phyloP scores from a whole-genome alignment of 2,113 vertebrate species.

The Parus major region DNA sequence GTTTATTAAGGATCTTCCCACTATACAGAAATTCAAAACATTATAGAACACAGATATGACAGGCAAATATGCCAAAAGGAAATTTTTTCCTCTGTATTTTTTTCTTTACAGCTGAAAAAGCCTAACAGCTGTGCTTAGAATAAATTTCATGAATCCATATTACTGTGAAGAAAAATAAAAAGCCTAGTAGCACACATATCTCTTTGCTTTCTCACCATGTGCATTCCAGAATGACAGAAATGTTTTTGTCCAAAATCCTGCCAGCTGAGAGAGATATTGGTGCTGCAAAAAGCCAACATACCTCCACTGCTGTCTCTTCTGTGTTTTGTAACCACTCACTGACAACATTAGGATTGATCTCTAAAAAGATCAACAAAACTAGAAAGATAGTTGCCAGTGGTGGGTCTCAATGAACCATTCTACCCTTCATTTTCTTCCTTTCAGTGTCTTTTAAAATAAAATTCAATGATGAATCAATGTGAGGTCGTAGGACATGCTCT shows the following conservation, averaged over 20 bases:
- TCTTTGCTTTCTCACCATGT: background rate
- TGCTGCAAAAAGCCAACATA: background rate
- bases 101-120: background rate
- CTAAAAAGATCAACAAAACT: background rate
- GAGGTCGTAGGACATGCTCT: background rate
- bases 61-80: background rate
- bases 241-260: background rate
- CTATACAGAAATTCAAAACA: background rate
- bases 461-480: background rate
- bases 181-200: background rate
- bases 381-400: background rate
- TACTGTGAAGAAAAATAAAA: slow-evolving; percentile 19
- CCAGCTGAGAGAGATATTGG: background rate
- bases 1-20: background rate
- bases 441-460: background rate
- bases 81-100: background rate
- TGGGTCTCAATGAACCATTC: background rate
- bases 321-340: background rate
- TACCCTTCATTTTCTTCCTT: background rate
- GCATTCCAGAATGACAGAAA: background rate
- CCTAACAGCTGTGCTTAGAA: background rate
- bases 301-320: background rate
- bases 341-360: background rate
- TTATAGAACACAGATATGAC: background rate
- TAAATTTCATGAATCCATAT: background rate